Evolutionary conservation across 64 coral and sea anemone species (phyloP).

Genomic region (Pachyseris speciosa): DNA sequence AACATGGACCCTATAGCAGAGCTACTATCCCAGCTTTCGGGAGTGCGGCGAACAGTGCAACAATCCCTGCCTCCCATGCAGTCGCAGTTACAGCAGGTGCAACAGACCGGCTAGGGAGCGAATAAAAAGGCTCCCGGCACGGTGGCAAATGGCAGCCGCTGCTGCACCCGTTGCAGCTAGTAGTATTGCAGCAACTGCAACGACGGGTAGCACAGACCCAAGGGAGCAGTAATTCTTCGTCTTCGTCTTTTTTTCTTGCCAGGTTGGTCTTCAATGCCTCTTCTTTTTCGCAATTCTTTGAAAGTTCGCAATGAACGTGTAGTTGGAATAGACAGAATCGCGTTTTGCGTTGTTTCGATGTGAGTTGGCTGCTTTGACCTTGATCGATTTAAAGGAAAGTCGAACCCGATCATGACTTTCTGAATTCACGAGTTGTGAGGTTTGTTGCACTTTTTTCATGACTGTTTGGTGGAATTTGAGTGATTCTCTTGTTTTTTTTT

Average conservation of each 20-base stretch:
- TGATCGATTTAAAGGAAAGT: too few species aligned
- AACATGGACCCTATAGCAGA: constrained; percentile 98
- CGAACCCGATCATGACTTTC: too few species aligned
- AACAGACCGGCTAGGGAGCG: constrained; percentile 94
- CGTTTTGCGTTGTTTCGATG: too few species aligned
- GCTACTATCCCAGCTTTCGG: constrained; percentile 91
- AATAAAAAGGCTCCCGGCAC: constrained; percentile 82
- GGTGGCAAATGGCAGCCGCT: constrained; percentile 75
- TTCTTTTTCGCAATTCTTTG: neutral
- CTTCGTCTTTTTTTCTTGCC: constrained; percentile 92
- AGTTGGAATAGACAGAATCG: too few species aligned
- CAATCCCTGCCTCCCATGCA: constrained; percentile 94
- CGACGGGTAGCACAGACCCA: constrained; percentile 55
- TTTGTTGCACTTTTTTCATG: too few species aligned
- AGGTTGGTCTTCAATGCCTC: constrained; percentile 50
- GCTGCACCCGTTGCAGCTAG: constrained; percentile 16
- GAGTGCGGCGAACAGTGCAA: constrained; percentile 87
- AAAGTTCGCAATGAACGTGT: too few species aligned
- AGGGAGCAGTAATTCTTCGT: constrained; percentile 74
- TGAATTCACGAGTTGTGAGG: too few species aligned
- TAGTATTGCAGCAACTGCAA: constrained; percentile 53
- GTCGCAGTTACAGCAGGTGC: constrained; percentile 93
- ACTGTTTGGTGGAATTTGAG: too few species aligned
- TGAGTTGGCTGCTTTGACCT: too few species aligned
- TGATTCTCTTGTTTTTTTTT: too few species aligned